These are phyloP conservation scores for Patella depressa DNA, from an alignment of 2,888 invertebrate species.

Conservation along the genomic window DNA sequence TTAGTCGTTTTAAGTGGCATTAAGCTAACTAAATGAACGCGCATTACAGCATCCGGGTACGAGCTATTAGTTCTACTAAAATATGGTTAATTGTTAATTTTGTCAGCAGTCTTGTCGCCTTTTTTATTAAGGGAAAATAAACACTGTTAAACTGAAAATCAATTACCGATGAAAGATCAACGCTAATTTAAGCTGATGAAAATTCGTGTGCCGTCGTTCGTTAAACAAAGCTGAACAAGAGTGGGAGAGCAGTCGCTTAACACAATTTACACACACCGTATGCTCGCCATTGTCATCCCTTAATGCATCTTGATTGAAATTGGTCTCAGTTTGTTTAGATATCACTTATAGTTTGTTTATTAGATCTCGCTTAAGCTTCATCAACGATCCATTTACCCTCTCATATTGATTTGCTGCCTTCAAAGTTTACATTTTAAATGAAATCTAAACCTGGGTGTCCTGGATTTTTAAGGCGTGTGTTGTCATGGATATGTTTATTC, in stretches of 20 bases:
- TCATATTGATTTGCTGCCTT: too few species aligned
- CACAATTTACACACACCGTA: background rate
- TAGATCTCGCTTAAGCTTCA: background rate
- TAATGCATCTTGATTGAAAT: conserved; percentile 7
- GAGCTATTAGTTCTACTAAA: background rate
- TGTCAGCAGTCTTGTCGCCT: background rate
- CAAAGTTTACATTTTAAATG: too few species aligned
- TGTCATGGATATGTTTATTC: too few species aligned
- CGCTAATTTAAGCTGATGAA: conserved; percentile 6
- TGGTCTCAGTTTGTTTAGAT: background rate
- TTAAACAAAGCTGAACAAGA: background rate
- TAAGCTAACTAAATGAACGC: conserved; percentile 7
- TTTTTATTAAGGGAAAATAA: conserved; percentile 7
- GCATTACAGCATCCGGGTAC: background rate
- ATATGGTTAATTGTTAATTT: background rate
- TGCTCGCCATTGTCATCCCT: background rate
- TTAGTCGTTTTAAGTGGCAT: background rate
- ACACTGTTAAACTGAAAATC: background rate
- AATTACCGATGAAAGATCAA: background rate
- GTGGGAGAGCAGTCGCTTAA: background rate
- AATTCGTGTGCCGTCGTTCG: conserved; percentile 2
- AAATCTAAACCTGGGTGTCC: too few species aligned
- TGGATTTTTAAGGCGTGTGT: too few species aligned
- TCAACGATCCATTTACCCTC: too few species aligned
- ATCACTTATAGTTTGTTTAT: conserved; percentile 8